Evolutionary conservation across 2,888 invertebrate species (phyloP), one percentile per base, ranked within the genome.

Genomic region (Volucella bombylans): DNA sequence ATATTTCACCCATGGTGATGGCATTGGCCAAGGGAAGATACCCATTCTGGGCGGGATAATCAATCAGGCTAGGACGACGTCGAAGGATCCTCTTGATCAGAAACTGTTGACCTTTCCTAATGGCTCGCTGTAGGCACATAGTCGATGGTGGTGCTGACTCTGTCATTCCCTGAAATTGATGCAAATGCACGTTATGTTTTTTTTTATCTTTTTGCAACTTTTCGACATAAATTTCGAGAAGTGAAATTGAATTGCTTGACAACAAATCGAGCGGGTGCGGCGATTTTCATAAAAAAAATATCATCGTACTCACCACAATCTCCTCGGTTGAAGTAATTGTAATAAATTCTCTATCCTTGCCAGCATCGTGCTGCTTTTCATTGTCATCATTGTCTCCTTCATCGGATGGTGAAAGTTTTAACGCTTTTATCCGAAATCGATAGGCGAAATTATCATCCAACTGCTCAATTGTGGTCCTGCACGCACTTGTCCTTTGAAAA

Each of bases 391-490:
- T 12, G 55, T 68, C 47, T 43, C 49, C 73, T 23, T 61, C 45
- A 43, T 45, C 54, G 11, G 50, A 55, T 41, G 10, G 18, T 10
- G 11, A 50, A 55, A 80, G 74, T 74, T 79, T 88, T 77, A 91
- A 68, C 0, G 91, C 91, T 62, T 88, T 88, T 50, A 91, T 88
- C 31, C 90, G 89, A 79, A 91, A 83, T 38, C 89, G 87, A 83
- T 90, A 89, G 15, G 90, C 89, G 81, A 91, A 91, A 83, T 90
- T 92, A 82, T 91, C 91, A 41, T 90, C 91, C 83, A 91, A 87
- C 64, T 89, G 87, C 14, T 73, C 72, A 31, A 91, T 87, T 45
- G 85, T 89, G 15, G 88, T 87, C 4, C 88, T 88, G 57, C 88
- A 87, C 11, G 86, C 71, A 71, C 88, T 89, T n/a, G 83, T 83